Conservation (phyloP, 1,140 invertebrate genomes). For the Drosophila burlai region DNA sequence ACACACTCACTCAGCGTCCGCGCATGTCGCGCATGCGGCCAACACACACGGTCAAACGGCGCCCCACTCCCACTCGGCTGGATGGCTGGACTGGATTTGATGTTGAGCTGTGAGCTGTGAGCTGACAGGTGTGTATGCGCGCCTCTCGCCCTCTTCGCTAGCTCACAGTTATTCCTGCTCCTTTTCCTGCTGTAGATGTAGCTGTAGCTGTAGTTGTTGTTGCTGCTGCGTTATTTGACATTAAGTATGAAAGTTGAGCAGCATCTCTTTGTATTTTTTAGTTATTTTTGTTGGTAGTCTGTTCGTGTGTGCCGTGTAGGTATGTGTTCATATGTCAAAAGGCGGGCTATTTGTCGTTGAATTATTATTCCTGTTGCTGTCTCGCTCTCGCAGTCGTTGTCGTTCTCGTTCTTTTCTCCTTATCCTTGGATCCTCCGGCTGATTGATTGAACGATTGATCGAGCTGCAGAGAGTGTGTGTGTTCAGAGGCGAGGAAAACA, state of each 20-base stretch:
- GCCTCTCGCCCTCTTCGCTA: constrained; percentile 30
- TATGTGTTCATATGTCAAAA: constrained; percentile 48
- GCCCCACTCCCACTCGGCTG: constrained; percentile 12
- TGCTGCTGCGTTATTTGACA: constrained; percentile 59
- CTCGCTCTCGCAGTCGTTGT: constrained; percentile 5
- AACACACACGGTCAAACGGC: constrained; percentile 48
- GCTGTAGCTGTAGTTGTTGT: constrained; percentile 26
- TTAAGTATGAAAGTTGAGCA: constrained; percentile 71
- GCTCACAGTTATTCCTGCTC: constrained; percentile 46
- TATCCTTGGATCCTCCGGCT: constrained; percentile 4
- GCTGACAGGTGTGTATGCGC: constrained; percentile 28
- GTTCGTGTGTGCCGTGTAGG: constrained; percentile 31
- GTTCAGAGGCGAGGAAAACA: constrained; percentile 16
- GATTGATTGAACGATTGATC: constrained; percentile 17
- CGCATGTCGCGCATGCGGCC: constrained; percentile 72
- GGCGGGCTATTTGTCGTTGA: constrained; percentile 38
- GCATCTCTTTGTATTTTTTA: constrained; percentile 58
- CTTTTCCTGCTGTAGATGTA: constrained; percentile 34
- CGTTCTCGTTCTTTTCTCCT: constrained; percentile 1
- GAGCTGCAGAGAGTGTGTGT: constrained; percentile 22
- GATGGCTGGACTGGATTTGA: constrained; percentile 11
- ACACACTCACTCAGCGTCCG: constrained; percentile 57
- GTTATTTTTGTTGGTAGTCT: constrained; percentile 28
- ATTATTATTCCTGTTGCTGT: constrained; percentile 26
- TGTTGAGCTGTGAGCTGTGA: constrained; percentile 14